Percentiles rank a stretch among this genome's conserved stretches.
These are phyloP conservation scores for Psophia crepitans DNA, from an alignment of 2,113 vertebrate species.

Conservation along the genomic window DNA sequence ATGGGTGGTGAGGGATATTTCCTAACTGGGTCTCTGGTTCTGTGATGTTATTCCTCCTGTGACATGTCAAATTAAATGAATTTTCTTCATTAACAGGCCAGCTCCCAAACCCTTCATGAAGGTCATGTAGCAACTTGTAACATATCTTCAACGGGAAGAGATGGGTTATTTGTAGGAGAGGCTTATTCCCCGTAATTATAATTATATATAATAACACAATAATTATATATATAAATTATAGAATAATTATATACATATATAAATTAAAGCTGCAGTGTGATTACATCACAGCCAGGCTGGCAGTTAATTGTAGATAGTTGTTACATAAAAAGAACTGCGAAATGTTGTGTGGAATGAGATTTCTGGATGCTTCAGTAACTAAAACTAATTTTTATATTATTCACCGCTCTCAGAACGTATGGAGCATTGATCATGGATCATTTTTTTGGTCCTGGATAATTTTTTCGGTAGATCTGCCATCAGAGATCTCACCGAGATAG, in stretches of 20 bases:
- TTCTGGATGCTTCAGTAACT: not conserved
- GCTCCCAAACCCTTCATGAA: not conserved
- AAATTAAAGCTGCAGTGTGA: not conserved
- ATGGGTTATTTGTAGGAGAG: not conserved
- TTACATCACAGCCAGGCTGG: not conserved
- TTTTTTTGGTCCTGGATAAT: not conserved
- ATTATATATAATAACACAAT: not conserved
- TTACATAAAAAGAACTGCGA: not conserved
- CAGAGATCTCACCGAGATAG: not conserved
- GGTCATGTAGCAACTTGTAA: accelerated
- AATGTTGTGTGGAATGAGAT: not conserved
- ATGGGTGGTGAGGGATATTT: accelerated
- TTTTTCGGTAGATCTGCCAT: not conserved
- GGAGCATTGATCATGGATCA: not conserved
- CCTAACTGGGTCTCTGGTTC: accelerated
- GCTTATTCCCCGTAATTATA: not conserved
- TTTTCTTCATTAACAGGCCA: not conserved
- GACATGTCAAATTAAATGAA: accelerated
- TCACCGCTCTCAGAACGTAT: accelerated
- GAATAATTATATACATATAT: not conserved
- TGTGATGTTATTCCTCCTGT: not conserved
- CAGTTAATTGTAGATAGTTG: not conserved
- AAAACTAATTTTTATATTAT: not conserved
- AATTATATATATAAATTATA: not conserved
- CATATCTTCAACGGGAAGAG: not conserved